phyloP scores from a whole-genome alignment of 2,888 invertebrate species.

The Aethes cnicana region DNA sequence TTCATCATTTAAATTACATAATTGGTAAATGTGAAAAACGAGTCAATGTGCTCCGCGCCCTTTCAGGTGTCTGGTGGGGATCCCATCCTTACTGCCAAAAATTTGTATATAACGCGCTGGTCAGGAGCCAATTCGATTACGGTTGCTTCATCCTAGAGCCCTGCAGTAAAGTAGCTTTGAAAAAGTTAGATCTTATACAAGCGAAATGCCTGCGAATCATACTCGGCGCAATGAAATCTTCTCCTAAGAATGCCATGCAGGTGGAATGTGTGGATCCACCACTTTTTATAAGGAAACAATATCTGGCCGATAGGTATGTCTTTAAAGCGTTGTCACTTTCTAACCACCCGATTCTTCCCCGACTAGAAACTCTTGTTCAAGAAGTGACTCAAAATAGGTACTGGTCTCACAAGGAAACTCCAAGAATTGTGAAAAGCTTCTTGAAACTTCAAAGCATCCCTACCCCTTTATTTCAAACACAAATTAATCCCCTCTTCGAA shows the following conservation, averaged over 20 bases:
- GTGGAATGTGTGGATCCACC: neutral
- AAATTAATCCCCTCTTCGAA: neutral
- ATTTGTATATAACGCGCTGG: slow-evolving; percentile 34
- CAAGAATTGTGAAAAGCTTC: neutral
- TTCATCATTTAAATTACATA: slow-evolving; percentile 22
- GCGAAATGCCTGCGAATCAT: slow-evolving; percentile 32
- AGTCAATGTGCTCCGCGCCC: slow-evolving; percentile 21
- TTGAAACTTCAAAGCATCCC: neutral
- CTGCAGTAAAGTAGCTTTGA: slow-evolving; percentile 24
- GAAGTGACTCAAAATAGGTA: neutral
- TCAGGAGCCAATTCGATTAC: slow-evolving; percentile 38
- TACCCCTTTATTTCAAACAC: neutral
- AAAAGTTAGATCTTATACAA: slow-evolving; percentile 32
- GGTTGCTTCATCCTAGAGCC: slow-evolving; percentile 35
- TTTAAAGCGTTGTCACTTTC: neutral
- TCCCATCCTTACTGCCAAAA: slow-evolving; percentile 34
- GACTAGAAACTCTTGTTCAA: neutral
- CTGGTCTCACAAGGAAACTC: neutral
- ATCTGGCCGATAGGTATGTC: neutral
- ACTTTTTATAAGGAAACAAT: neutral
- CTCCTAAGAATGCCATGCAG: neutral
- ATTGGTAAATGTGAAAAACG: slow-evolving; percentile 27
- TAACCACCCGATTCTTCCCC: neutral
- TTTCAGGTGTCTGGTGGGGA: slow-evolving; percentile 36
- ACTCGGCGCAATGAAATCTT: neutral